Base-by-base conservation (phyloP, 2,888 invertebrate species). In the Phanerotoma sp. region DNA sequence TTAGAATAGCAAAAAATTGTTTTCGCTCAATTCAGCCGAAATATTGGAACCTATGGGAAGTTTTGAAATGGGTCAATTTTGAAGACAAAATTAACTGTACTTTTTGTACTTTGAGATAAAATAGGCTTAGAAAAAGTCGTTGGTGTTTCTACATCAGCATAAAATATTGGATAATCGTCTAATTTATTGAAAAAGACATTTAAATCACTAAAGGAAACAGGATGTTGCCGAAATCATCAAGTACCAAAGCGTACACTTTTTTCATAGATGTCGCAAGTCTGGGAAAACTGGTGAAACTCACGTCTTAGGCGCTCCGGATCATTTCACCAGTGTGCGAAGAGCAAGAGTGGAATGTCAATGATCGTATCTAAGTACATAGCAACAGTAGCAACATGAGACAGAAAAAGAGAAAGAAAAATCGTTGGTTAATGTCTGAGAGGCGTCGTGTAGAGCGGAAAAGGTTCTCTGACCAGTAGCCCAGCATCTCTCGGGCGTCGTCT, bases 221-320 rank as follows among this genome's bases (percentile, higher is more conserved):
- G 41, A 55, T 51, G 33, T 50, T 55, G 55, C 51, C 51, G 55
- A 55, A 51, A 55, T 50, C n/a, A 25, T 37, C 15, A 13, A 22
- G 45, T 28, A 15, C 15, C 3, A 21, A 15, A 37, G 22, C 25
- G 25, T 16, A 3, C 16, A 20, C 10, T 18, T 16, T 38, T 38
- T 28, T n/a, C n/a, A 16, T 35, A 16, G 13, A 47, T 47, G 35
- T 47, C 47, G 35, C 47, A 47, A 47, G 47, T 35, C 25, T 25
- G 37, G 47, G 32, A 48, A 49, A 49, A 38, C 51, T 48, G 58
- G 63, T 62, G 63, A 61, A 65, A 64, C 63, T 58, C 61, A 63
- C n/a, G n/a, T n/a, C n/a, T n/a, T n/a, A 64, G 5, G 20, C 42
- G 47, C 41, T 48, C 15, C 44, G 54, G 54, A 49, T 54, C 54